These are phyloP conservation scores for Oxyruncus cristatus DNA, from an alignment of 2,113 vertebrate genomes.

Conservation along the genomic window DNA sequence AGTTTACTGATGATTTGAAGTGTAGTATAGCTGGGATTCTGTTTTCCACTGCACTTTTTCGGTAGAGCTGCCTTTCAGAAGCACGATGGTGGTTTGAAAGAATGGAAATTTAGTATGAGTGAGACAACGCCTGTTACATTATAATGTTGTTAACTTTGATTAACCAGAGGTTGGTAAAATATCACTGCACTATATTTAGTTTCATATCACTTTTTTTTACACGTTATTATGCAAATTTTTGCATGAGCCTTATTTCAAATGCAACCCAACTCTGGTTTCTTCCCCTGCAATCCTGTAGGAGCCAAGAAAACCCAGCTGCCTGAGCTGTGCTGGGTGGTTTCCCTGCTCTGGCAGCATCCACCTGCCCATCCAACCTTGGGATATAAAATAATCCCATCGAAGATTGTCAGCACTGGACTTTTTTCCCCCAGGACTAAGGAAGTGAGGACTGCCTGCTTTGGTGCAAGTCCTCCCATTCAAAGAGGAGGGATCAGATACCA, in stretches of 20 bases:
- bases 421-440: neutral
- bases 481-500: neutral
- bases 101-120: neutral
- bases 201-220: constrained; percentile 15
- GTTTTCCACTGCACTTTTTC: neutral
- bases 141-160: constrained; percentile 22
- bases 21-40: neutral
- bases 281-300: neutral
- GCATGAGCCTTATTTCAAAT: neutral
- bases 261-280: neutral
- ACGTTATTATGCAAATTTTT: constrained; percentile 45
- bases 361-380: neutral
- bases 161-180: constrained; percentile 15
- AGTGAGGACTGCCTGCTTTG: neutral
- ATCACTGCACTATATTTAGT: constrained; percentile 47
- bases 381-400: neutral
- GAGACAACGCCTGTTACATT: neutral
- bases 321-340: neutral
- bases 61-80: neutral
- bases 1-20: neutral
- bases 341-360: neutral
- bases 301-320: neutral
- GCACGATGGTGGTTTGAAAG: rapidly evolving
- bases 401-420: neutral
- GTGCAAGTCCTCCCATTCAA: neutral